phyloP scores from a whole-genome alignment of 2,888 invertebrate species.

The Dicranocentrus wangi region DNA sequence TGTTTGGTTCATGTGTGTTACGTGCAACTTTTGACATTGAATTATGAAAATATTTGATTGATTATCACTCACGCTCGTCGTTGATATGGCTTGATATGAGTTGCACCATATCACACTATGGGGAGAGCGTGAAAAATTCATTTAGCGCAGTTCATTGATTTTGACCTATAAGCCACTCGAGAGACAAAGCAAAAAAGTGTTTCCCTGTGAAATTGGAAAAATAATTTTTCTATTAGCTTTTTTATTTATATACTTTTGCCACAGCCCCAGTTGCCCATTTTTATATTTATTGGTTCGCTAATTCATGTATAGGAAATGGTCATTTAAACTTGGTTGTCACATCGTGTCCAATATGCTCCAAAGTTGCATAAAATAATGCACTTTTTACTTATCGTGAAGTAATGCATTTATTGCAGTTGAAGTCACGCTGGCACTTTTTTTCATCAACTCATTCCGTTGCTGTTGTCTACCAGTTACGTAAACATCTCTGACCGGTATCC shows the following conservation, averaged over 20 bases:
- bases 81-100: background rate
- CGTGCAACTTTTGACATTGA: slow-evolving; percentile 60
- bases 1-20: too few species aligned
- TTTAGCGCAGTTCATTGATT: slow-evolving; percentile 37
- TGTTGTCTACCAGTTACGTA: too few species aligned
- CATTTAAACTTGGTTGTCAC: background rate
- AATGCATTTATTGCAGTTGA: too few species aligned
- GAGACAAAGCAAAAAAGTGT: slow-evolving; percentile 12
- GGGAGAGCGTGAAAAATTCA: slow-evolving; percentile 40
- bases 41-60: slow-evolving; percentile 42
- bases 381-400: too few species aligned
- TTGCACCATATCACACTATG: slow-evolving; percentile 2
- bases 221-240: background rate
- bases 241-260: background rate
- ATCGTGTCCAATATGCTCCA: background rate
- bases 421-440: too few species aligned
- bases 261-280: background rate
- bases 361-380: slow-evolving; percentile 2
- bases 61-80: slow-evolving; percentile 16
- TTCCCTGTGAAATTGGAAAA: background rate
- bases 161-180: slow-evolving; percentile 32
- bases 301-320: background rate
- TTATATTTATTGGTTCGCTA: background rate
- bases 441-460: too few species aligned
- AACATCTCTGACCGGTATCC: too few species aligned